phyloP scores from a whole-genome alignment of 2,113 vertebrate species.

The Paradisaea rubra region DNA sequence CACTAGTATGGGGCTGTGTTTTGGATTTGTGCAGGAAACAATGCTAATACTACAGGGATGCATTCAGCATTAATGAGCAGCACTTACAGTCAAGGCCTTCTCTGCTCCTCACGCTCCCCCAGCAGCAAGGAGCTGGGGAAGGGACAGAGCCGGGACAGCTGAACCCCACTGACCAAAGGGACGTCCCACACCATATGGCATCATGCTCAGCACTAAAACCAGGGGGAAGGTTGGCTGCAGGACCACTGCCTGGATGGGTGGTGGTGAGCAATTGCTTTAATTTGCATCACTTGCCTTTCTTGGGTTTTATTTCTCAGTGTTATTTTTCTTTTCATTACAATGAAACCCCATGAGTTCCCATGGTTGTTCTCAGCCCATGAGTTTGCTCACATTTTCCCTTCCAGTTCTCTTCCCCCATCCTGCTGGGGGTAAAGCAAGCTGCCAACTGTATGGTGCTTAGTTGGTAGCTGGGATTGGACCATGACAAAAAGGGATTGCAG shows the following conservation, averaged over 20 bases:
- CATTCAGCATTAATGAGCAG: background rate
- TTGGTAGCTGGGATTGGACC: background rate
- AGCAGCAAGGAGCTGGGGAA: background rate
- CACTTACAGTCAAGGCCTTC: background rate
- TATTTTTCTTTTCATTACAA: background rate
- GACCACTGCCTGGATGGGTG: background rate
- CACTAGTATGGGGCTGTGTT: background rate
- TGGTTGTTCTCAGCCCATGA: background rate
- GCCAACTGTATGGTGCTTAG: background rate
- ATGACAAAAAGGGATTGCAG: accelerated
- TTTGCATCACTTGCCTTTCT: background rate
- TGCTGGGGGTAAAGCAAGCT: background rate
- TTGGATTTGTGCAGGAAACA: background rate
- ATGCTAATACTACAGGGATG: background rate
- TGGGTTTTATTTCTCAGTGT: background rate
- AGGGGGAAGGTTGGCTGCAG: background rate
- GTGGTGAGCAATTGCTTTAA: background rate
- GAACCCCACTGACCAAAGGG: background rate
- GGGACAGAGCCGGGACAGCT: background rate
- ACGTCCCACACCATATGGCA: no score
- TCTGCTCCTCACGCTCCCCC: background rate
- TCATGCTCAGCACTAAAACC: background rate
- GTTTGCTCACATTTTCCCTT: background rate
- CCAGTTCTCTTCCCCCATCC: background rate
- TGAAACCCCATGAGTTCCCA: background rate